Base-by-base conservation (phyloP, 2,113 vertebrate genomes). In the human (Homo sapiens) region DNA sequence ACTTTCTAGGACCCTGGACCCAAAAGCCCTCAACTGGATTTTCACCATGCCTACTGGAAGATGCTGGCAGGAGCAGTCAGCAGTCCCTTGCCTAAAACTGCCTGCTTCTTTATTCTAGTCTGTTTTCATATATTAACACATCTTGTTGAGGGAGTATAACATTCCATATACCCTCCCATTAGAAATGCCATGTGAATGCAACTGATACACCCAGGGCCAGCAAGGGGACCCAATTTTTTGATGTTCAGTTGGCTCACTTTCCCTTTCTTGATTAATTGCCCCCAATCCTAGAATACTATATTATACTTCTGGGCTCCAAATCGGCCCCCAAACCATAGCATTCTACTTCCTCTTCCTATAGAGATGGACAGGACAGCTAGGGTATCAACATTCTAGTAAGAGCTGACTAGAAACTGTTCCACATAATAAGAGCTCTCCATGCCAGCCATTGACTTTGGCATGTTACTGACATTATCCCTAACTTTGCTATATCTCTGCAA, bases 121-220 rank as follows among this genome's bases (percentile, higher is more conserved):
- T 93, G 92, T 90, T 94, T 93, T 59, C 92, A 80, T 40, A 78
- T 61, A 81, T 50, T 87, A 92, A 84, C 93, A 82, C n/a, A 78
- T 92, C 88, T 52, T 87, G 75, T 73, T 93, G 80, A 86, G 81
- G 18, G 52, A 89, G 61, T 40, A 11, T n/a, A 94, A 66, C 66
- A 80, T 70, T 92, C 83, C 64, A 88, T 38, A 97, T 84, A 97
- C 93, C 70, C 97, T 94, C 90, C 89, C 97, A 73, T 90, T 88
- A 88, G 96, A 89, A 98, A 98, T 92, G 94, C 85, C 97, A 97
- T 81, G 92, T 89, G 87, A 97, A 95, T 10, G 59, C 90, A 94
- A 96, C 92, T 32, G 76, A 64, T 64, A 96, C 75, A 88, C 88
- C 95, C 45, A 73, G 70, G 82, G 96, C 79, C 43, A 59, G 89